Evolutionary conservation across 2,888 invertebrate genomes (phyloP).

Genomic region (Meganola albula): DNA sequence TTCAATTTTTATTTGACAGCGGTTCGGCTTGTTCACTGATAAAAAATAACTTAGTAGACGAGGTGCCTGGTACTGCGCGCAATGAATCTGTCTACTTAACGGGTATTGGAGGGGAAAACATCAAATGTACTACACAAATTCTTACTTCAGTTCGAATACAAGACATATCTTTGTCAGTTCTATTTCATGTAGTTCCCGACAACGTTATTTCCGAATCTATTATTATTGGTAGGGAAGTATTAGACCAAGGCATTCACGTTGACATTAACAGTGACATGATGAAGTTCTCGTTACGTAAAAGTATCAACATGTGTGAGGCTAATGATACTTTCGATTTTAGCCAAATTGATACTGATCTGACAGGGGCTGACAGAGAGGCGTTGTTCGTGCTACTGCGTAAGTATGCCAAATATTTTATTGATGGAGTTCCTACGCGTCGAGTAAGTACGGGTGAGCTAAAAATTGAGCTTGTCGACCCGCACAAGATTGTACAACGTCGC

Average conservation of each 20-base stretch:
- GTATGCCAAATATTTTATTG: conserved; percentile 12
- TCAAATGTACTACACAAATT: not conserved
- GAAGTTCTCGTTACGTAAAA: not conserved
- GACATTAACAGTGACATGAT: conserved; percentile 1
- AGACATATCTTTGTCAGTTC: not conserved
- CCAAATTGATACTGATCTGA: conserved; percentile 16
- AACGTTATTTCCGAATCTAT: not conserved
- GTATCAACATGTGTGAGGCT: conserved; percentile 2
- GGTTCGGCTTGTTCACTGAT: conserved; percentile 26
- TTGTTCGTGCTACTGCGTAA: conserved; percentile 10
- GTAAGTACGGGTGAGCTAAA: conserved; percentile 12
- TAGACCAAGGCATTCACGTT: conserved; percentile 1
- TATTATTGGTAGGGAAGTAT: conserved; percentile 5
- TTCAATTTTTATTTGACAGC: conserved; percentile 23
- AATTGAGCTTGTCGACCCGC: conserved; percentile 16
- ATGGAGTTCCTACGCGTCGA: conserved; percentile 14
- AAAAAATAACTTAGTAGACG: conserved; percentile 13
- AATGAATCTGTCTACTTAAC: conserved; percentile 18
- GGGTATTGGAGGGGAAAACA: conserved; percentile 13
- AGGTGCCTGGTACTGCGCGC: conserved; percentile 11
- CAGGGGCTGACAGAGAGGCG: conserved; percentile 7
- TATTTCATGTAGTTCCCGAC: conserved; percentile 1
- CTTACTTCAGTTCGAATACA: not conserved
- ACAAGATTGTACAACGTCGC: conserved; percentile 6
- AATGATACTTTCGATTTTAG: conserved; percentile 5